Base-by-base conservation (phyloP, 2,797 vertebrate genomes). In the Sylvia borin region DNA sequence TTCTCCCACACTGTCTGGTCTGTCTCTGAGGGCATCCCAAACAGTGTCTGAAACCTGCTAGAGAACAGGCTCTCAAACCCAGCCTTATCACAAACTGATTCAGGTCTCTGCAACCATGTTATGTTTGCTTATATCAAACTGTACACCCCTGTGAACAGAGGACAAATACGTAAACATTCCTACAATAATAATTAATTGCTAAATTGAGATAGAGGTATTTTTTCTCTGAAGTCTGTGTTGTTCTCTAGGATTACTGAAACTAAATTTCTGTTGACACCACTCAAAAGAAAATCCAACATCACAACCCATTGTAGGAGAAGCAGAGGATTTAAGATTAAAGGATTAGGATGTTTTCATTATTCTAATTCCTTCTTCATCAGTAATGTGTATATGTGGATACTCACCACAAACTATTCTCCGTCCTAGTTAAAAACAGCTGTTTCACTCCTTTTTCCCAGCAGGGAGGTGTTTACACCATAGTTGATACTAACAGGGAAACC, bases 371-470 rank as follows among this genome's bases (percentile, higher is more conserved):
- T 81, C 79, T 57, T 65, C 67, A 71, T 65, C 66, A 58, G 38
- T 43, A 67, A 60, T 3, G 34, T 79, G 48, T 31, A 31, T 75
- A 94, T 58, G 24, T 1, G 5, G 58, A 54, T 62, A 74, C 38
- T 68, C 62, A 71, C 60, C 50, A 54, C 73, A 60, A 95, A 74
- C 54, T 93, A 26, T 75, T 88, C 31, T 0, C 50, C 76, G 10
- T n/a, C 55, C 54, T 77, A 67, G 66, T 93, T 88, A 77, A 95
- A 95, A 95, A 73, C 27, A 88, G 66, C 1, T 0, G 65, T 85
- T 95, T 94, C 91, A 75, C 79, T 82, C 62, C 62, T 85, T 91
- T 92, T 91, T 87, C 86, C 61, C 84, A 92, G 71, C 80, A 88
- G 76, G 85, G 70, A 95, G 43, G 85, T 58, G 40, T 72, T 87